Base-by-base conservation (phyloP, 2,888 invertebrate genomes). In the Archaeoteleia sp. region DNA sequence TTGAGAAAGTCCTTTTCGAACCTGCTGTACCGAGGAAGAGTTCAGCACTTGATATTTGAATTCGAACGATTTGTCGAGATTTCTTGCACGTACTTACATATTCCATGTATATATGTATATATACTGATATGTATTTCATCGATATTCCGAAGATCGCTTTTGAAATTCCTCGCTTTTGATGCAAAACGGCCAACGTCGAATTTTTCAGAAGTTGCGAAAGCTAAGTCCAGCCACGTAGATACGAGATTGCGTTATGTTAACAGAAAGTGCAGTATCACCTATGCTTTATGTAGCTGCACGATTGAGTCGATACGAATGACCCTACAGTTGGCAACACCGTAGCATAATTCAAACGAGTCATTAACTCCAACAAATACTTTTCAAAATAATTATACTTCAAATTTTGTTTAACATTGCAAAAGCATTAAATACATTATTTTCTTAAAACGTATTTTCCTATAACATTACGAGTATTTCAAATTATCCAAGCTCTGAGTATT, bases 81-180 rank as follows among this genome's bases (percentile, higher is more conserved):
- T 67, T 67, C 67, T 51, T 49, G 60, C 40, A 54, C 55, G 55
- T 61, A 39, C 57, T 67, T 67, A 67, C 42, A 57, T 57, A 61
- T 67, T 67, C 65, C 32, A 58, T 65, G 53, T 66, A 60, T 67
- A 67, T 67, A 67, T 57, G 55, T 67, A 61, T 62, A 57, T 61
- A 35, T 40, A 9, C 20, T 42, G 30, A 67, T 62, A 57, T 57
- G 53, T 49, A 57, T 67, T 65, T 65, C 69, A 65, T 65, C 69
- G 69, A 69, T 65, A 69, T 65, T 69, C 65, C 51, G 42, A 35
- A 60, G 69, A 69, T 69, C 60, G 58, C 69, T 53, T 65, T 65
- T 69, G 53, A 65, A 60, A 69, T 63, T 65, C 57, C 40, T 49
- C 63, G 55, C 65, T 60, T 65, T 48, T 67, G 61, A 67, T 67